Conservation (phyloP, 2,797 vertebrate genomes). For the Salmo trutta region DNA sequence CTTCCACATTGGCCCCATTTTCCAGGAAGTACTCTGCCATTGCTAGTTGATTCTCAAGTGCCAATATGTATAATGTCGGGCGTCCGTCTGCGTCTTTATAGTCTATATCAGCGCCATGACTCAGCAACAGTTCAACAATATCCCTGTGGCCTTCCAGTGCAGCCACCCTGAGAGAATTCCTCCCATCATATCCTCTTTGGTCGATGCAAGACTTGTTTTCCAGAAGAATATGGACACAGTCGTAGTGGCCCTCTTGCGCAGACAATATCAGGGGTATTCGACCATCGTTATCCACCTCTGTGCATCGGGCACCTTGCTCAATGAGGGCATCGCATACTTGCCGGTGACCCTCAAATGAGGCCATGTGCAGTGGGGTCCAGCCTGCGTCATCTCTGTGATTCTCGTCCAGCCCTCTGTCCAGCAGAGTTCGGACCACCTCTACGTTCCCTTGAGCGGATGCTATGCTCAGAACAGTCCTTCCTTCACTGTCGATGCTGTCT, state of each 20-base stretch:
- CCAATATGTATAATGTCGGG: conserved; percentile 95
- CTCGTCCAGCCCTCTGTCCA: conserved; percentile 97
- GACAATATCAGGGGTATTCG: conserved; percentile 92
- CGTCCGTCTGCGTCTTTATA: conserved; percentile 94
- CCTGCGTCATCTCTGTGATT: conserved; percentile 97
- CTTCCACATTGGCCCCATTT: conserved; percentile 93
- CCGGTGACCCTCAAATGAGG: conserved; percentile 94
- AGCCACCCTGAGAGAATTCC: conserved; percentile 92
- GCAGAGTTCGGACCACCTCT: conserved; percentile 95
- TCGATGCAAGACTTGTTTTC: conserved; percentile 93
- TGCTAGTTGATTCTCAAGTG: conserved; percentile 94
- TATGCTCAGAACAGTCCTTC: conserved; percentile 96
- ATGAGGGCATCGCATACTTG: conserved; percentile 95
- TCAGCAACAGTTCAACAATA: conserved; percentile 91
- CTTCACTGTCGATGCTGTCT: conserved; percentile 97
- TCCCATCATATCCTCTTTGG: conserved; percentile 94
- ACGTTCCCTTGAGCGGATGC: conserved; percentile 98
- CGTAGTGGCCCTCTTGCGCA: conserved; percentile 95
- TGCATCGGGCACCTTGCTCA: conserved; percentile 95
- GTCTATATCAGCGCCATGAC: conserved; percentile 90
- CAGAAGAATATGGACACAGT: conserved; percentile 92
- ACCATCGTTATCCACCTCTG: conserved; percentile 95
- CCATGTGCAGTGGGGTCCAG: conserved; percentile 98
- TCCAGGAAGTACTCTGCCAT: conserved; percentile 97
- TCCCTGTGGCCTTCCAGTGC: conserved; percentile 94